Evolutionary conservation across 2,888 invertebrate genomes (phyloP).

Genomic region (Hedychridium roseum): DNA sequence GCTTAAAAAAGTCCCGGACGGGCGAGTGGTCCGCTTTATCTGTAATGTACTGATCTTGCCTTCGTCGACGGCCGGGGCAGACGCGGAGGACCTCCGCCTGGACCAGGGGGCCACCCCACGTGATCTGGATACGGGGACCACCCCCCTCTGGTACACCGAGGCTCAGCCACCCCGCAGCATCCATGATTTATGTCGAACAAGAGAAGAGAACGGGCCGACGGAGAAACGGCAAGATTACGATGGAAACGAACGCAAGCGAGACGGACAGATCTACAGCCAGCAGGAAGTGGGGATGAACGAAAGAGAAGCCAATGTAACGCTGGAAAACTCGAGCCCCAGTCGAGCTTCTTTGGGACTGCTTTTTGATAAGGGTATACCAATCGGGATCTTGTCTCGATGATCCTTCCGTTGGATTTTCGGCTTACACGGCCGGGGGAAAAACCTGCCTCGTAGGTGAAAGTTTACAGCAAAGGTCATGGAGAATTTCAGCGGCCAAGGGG

Average conservation of each 20-base stretch:
- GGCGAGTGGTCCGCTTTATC: slow-evolving; percentile 58
- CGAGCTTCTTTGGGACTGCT: slow-evolving; percentile 25
- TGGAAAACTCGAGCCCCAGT: slow-evolving; percentile 18
- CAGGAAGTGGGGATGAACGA: too few species aligned
- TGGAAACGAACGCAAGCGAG: too few species aligned
- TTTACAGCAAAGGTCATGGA: not conserved
- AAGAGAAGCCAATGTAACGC: slow-evolving; percentile 25
- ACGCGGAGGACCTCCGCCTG: slow-evolving; percentile 31
- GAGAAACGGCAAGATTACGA: slow-evolving; percentile 1
- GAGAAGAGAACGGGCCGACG: slow-evolving; percentile 16
- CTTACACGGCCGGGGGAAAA: slow-evolving; percentile 20
- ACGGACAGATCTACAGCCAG: too few species aligned
- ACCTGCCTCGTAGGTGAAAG: slow-evolving; percentile 3
- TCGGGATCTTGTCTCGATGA: slow-evolving; percentile 23
- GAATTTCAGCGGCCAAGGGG: too few species aligned
- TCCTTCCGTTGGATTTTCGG: slow-evolving; percentile 23
- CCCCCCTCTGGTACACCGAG: slow-evolving; percentile 39
- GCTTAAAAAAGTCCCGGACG: slow-evolving; percentile 62
- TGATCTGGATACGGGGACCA: slow-evolving; percentile 41
- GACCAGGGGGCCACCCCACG: slow-evolving; percentile 38
- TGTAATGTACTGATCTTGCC: slow-evolving; percentile 64
- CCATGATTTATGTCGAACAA: slow-evolving; percentile 57
- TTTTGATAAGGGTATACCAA: slow-evolving; percentile 43
- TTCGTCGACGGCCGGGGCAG: slow-evolving; percentile 53
- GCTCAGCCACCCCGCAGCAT: slow-evolving; percentile 38